Evolutionary conservation across 2,888 invertebrate species (phyloP), one percentile per base, ranked within the genome.

Genomic region (Oscheius myriophilus): DNA sequence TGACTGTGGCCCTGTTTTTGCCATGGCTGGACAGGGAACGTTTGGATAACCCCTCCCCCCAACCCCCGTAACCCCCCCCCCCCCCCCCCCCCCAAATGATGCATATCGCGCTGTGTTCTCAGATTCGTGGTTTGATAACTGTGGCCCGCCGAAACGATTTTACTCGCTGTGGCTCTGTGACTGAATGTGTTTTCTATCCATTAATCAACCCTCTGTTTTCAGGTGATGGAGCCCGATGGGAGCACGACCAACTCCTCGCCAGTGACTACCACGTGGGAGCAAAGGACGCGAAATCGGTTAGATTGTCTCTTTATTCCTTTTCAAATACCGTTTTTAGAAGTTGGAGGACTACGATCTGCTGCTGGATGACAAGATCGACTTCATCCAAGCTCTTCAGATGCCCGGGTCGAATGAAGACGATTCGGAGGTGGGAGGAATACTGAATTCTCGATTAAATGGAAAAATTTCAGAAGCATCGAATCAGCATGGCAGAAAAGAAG

Each of bases 291-390:
- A 75, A 75, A 57, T 63, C 67, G 23, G 62, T 69, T 23, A 61
- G 61, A 21, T 41, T 39, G n/a, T 42, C 45, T 4, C n/a, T 53
- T 39, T 12, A 49, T 26, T 39, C 21, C 39, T 26, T n/a, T 3
- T 25, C 2, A 45, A 18, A 33, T 16, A 39, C 52, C 53, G 55
- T 71, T 67, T 71, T 71, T 67, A 81, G 80, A 82, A 86, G 70
- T 82, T 87, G 85, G 88, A 90, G 72, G 93, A 96, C 79, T 97
- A 97, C 89, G 96, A 97, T 73, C 89, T 96, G 41, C 88, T 98
- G 78, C 96, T 96, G 87, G 87, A 87, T 55, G 96, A 97, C 87
- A 94, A 96, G 88, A 96, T 99, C 84, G 95, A 97, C 86, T 99
- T 98, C 87, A 93, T 98, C 73, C 95, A 97, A 80, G 87, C 89